These are phyloP conservation scores for Sinopyrophorus schimmeli DNA, from an alignment of 2,888 invertebrate species.

Conservation along the genomic window DNA sequence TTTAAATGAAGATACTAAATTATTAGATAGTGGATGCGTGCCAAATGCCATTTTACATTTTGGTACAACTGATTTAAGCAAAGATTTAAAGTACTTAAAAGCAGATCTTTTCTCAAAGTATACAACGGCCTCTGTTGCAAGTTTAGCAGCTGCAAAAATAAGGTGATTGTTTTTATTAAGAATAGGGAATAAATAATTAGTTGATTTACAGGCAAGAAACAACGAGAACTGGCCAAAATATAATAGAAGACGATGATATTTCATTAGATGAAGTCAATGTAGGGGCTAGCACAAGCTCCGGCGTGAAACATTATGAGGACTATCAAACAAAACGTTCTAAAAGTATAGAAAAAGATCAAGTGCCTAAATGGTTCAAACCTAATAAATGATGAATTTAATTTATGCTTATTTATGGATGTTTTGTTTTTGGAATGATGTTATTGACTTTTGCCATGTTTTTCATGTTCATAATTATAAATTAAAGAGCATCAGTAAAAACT, in stretches of 20 bases:
- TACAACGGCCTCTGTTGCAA: slow-evolving; percentile 69
- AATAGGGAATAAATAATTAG: background rate
- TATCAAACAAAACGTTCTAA: slow-evolving; percentile 25
- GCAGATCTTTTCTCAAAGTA: slow-evolving; percentile 63
- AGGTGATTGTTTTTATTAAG: slow-evolving; percentile 54
- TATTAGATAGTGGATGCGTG: slow-evolving; percentile 75
- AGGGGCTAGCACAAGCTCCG: slow-evolving; percentile 47
- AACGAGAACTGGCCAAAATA: slow-evolving; percentile 13
- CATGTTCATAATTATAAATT: too few relatives aligned
- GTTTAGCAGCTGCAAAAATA: slow-evolving; percentile 69
- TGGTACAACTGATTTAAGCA: slow-evolving; percentile 57
- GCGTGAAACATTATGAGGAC: slow-evolving; percentile 31
- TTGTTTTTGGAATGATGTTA: too few relatives aligned
- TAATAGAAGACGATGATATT: slow-evolving; percentile 37
- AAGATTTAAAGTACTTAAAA: slow-evolving; percentile 59
- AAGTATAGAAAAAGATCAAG: slow-evolving; percentile 36
- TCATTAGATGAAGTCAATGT: slow-evolving; percentile 35
- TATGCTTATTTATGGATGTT: too few relatives aligned
- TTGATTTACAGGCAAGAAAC: slow-evolving; percentile 27
- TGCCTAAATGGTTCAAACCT: slow-evolving; percentile 54
- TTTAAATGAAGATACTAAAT: slow-evolving; percentile 63
- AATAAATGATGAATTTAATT: slow-evolving; percentile 16
- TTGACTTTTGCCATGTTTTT: background rate
- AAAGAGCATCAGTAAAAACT: too few relatives aligned
- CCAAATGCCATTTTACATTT: slow-evolving; percentile 80